Base-by-base conservation (phyloP, 2,797 vertebrate species). In the Tolypeutes matacus region DNA sequence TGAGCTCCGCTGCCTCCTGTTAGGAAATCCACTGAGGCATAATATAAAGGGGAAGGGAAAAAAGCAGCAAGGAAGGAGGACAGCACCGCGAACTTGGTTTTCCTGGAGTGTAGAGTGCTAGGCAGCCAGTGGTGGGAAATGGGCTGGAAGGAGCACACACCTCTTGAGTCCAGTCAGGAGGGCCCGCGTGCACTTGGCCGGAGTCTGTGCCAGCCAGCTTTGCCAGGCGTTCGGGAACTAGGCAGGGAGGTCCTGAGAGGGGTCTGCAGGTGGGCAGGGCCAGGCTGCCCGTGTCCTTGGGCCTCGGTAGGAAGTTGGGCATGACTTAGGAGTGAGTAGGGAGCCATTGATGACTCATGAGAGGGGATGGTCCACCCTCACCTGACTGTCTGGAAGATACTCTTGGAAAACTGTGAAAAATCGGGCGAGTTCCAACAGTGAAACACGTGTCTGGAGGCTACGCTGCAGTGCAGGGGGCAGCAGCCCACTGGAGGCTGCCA, bases 381-480 rank as follows among this genome's bases (percentile, higher is more conserved):
- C 46, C 4, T 4, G 36, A 64, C 7, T 12, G 1, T 15, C 20
- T 7, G 27, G 73, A 65, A 49, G 42, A 29, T 27, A 42, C 12
- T 51, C 75, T 51, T 65, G 20, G 23, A 29, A 27, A 42, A 10
- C 53, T 29, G 9, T 13, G 11, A 0, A 25, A 62, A 60, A 49
- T 29, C 21, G 1, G 25, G 21, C 3, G 12, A 6, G 58, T 6
- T 23, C 12, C 49, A 0, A 2, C 58, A 21, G 46, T 7, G 23
- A 56, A 17, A 31, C 2, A 8, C 2, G 0, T 2, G 49, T 12
- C 17, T 4, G 23, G 42, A 46, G 23, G 65, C 5, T 0, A 11
- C 0, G 31, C 56, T 17, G 11, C 2, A 2, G 34, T 20, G 4
- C 13, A 1, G 46, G 0, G 1, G n/a, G 7, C 0, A 0, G 11